Base-by-base conservation (phyloP, 2,113 vertebrate genomes). In the Pterocles gutturalis region DNA sequence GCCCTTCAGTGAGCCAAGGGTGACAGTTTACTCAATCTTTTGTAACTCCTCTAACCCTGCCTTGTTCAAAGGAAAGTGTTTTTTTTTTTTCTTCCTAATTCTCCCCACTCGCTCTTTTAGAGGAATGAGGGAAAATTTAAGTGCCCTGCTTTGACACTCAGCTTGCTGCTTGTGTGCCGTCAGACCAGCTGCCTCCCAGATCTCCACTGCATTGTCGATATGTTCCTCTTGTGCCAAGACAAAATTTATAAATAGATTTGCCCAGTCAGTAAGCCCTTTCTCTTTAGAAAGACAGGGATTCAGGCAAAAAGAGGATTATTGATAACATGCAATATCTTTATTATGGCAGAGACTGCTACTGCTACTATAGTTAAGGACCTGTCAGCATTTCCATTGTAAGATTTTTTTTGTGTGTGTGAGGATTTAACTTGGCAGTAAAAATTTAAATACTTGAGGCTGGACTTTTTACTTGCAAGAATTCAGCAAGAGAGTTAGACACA, bases 211-310 rank as follows among this genome's bases (percentile, higher is more conserved):
- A 53, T 80, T 95, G 91, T 90, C 77, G 36, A 46, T 92, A 55
- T 18, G 49, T 75, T 95, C 80, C 62, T 96, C 94, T 88, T 94
- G 94, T 96, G 95, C 96, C 78, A 95, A 81, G 82, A 96, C 97
- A 97, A 92, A 96, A 79, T 96, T 98, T 97, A 97, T 96, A 97
- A 97, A 97, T 97, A 97, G 96, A 97, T 96, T 97, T 97, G 89
- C 92, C 97, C 97, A 85, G 89, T 97, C 94, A 97, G 94, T 96
- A 97, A 97, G 96, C 95, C 95, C 75, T 86, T 97, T 97, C 89
- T 94, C 87, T 97, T 96, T 67, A 91, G 82, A 98, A 97, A 95
- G 91, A 97, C 88, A 92, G 90, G 96, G 95, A 98, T 97, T 94
- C 94, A 89, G 83, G 96, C 83, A 94, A 95, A 96, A 95, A 96